Evolutionary conservation across 2,797 vertebrate genomes (phyloP), one percentile per base, ranked within the genome.

Genomic region (Coccyzus lansbergi): DNA sequence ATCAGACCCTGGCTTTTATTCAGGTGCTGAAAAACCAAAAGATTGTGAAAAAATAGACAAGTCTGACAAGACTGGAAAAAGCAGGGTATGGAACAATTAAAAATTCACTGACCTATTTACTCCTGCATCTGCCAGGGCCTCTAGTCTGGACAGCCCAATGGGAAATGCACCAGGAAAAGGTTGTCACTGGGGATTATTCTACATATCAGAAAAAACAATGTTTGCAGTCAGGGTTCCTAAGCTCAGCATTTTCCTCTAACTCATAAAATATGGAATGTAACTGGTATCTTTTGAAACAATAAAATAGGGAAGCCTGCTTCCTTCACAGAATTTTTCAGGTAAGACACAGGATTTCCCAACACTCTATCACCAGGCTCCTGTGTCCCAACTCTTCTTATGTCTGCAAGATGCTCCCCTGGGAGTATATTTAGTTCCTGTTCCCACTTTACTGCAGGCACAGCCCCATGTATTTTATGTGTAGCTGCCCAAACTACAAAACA

Each of bases 131-230:
- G 91, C 80, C 26, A 34, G 6, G 1, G 55, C 67, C 49, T 90
- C 62, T 49, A 68, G 59, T 31, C 67, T 46, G 83, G 80, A 69
- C 60, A 94, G 70, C 36, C 40, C 69, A 19, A 62, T 15, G 29
- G 59, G 92, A 93, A 95, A 92, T 65, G 77, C 65, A 93, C 62
- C 83, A 86, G 87, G 87, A 92, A 93, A 95, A 88, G 53, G 56
- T 44, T 93, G 88, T 90, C 87, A 76, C 77, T 49, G 64, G 44
- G 85, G 91, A 93, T 96, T 95, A 92, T 63, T 79, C 89, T 31
- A 6, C 17, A 31, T 11, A 88, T 72, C 40, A 90, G 76, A 88
- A 90, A 51, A 77, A 68, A 22, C 51, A 51, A 46, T 9, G 33
- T 33, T 79, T 92, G 63, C 13, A 88, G 52, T 24, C 83, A 24